Conservation (phyloP, 2,888 invertebrate genomes). For the Lasioglossum morio region DNA sequence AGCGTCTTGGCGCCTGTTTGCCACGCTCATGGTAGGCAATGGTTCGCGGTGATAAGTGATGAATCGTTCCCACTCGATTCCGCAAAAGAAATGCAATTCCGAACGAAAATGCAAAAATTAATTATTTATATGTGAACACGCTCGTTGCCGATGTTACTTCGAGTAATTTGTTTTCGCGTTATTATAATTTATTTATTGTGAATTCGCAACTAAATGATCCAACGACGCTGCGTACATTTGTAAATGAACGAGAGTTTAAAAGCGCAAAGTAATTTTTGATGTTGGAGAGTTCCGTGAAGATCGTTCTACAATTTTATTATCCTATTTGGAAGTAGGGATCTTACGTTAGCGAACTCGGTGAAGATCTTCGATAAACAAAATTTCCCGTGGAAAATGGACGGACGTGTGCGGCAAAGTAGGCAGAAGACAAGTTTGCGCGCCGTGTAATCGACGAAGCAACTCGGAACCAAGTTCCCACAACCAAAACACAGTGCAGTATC, state of each 20-base stretch:
- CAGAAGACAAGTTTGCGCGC: neutral
- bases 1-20: conserved; percentile 14
- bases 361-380: neutral
- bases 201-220: neutral
- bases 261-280: neutral
- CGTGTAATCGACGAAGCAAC: conserved; percentile 2
- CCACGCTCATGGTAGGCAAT: neutral
- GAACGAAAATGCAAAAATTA: neutral
- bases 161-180: neutral
- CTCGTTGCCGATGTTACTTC: too few relatives aligned
- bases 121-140: too few relatives aligned
- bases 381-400: neutral
- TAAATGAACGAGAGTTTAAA: neutral
- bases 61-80: neutral
- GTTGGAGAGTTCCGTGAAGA: neutral
- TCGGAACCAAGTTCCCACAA: neutral
- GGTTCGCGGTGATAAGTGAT: neutral
- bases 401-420: conserved; percentile 1
- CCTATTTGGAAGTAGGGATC: neutral
- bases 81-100: neutral
- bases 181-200: neutral
- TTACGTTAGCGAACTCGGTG: neutral
- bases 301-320: neutral
- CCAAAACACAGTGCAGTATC: neutral
- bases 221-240: neutral